Base-by-base conservation (phyloP, 53 echinoderm and acorn worm genomes). In the Hippasteria phrygiana region DNA sequence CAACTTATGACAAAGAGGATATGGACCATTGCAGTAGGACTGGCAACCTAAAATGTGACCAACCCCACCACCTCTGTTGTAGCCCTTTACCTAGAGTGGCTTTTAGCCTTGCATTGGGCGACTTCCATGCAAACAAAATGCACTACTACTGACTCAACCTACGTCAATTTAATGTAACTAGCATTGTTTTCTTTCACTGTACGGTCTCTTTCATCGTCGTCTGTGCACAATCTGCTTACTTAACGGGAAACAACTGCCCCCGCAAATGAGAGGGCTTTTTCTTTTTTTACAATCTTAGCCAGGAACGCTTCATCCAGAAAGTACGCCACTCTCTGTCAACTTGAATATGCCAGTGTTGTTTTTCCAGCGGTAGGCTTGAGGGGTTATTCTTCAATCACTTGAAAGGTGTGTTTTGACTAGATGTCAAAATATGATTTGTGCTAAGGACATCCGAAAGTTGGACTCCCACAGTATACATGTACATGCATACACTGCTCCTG, bases 191-290 rank as follows among this genome's bases (percentile, higher is more conserved):
- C 26, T 59, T 26, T 59, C 59, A 59, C 26, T 59, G 3, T 59
- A 59, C 8, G 59, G n/a, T 24, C 59, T 59, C 59, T 59, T 14
- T 14, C 22, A 26, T 24, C 59, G 8, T 18, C 8, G 59, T 20
- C 59, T 22, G 6, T 26, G 28, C 20, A 17, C 14, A 59, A 26
- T 24, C n/a, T 24, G 59, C 26, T 59, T 59, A 59, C 59, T 59
- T 59, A 59, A 59, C 22, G n/a, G 20, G 59, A 24, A 59, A 59
- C 20, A 59, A 24, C 59, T 59, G 17, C 59, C 59, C 59, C 59
- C 8, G 59, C 59, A 59, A 59, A 24, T 59, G 59, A 59, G 59
- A 59, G n/a, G n/a, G n/a, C n/a, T n/a, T n/a, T n/a, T n/a, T n/a
- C n/a, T 59, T 59, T 26, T 26, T 59, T 12, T 59, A 22, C 26